phyloP scores from a whole-genome alignment of 2,797 vertebrate species.

The Hypotaenidia okinawae region DNA sequence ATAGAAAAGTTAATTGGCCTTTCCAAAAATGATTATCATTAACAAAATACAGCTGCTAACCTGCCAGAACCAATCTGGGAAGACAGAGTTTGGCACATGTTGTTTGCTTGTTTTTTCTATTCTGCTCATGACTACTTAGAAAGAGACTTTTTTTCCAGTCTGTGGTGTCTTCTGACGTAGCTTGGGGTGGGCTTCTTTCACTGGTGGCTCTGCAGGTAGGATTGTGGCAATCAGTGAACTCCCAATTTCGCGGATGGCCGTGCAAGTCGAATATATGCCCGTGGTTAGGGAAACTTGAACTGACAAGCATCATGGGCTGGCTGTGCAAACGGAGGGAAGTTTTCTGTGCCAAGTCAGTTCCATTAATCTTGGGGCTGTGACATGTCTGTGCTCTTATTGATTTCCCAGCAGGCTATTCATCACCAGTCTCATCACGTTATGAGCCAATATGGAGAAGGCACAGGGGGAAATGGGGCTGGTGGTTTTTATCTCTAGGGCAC shows the following conservation, averaged over 20 bases:
- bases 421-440: conserved; percentile 68
- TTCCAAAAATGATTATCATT: conserved; percentile 18
- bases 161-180: not conserved
- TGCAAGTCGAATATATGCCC: accelerated
- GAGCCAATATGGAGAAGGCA: conserved; percentile 66
- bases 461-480: conserved; percentile 59
- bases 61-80: conserved; percentile 32
- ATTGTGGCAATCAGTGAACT: not conserved
- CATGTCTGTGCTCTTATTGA: conserved; percentile 74
- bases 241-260: not conserved
- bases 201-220: not conserved
- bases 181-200: not conserved
- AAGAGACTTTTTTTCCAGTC: not conserved
- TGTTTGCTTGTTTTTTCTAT: not conserved
- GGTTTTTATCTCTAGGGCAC: conserved; percentile 74
- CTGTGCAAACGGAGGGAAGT: not conserved
- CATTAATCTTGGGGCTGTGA: conserved; percentile 77
- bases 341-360: conserved; percentile 65
- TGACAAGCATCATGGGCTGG: conserved; percentile 21
- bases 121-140: not conserved
- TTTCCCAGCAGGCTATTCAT: conserved; percentile 77
- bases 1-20: conserved; percentile 43
- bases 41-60: conserved; percentile 40
- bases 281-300: not conserved
- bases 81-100: not conserved